Evolutionary conservation across 2,888 invertebrate genomes (phyloP).

Genomic region (Dynastes maya): DNA sequence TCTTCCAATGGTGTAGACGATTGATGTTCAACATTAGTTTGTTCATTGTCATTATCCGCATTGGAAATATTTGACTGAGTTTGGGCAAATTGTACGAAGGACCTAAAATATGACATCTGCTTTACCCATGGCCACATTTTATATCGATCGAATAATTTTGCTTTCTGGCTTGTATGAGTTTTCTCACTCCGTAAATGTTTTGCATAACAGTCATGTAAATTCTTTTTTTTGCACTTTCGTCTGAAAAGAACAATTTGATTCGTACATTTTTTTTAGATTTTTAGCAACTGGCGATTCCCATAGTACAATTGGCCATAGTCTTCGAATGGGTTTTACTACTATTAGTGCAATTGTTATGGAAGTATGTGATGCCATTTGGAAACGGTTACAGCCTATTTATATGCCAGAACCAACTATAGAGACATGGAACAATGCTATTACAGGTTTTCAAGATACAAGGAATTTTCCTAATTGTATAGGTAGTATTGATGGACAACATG

Average conservation of each 20-base stretch:
- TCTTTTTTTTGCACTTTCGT: neutral
- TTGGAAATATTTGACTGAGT: neutral
- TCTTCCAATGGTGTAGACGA: too few relatives aligned
- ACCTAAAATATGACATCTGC: neutral
- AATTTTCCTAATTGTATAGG: neutral
- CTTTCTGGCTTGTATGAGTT: constrained; percentile 37
- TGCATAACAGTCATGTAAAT: neutral
- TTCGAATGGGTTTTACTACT: constrained; percentile 56
- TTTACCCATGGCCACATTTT: constrained; percentile 35
- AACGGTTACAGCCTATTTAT: constrained; percentile 49
- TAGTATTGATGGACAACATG: neutral
- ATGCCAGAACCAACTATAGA: constrained; percentile 52
- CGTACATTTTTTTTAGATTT: constrained; percentile 34
- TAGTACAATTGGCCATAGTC: constrained; percentile 52
- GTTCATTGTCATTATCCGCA: neutral
- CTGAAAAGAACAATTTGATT: neutral
- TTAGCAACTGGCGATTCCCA: constrained; percentile 57
- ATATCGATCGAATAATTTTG: constrained; percentile 42
- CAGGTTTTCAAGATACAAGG: neutral
- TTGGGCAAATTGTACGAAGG: neutral
- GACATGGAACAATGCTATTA: constrained; percentile 50
- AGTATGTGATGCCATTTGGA: constrained; percentile 54
- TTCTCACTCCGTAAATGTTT: neutral
- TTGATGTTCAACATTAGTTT: too few relatives aligned
- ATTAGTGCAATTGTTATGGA: constrained; percentile 55